Percentiles rank a stretch among this genome's conserved stretches.
Evolutionary conservation across 2,113 vertebrate genomes (phyloP).

Genomic region (Helogale parvula): DNA sequence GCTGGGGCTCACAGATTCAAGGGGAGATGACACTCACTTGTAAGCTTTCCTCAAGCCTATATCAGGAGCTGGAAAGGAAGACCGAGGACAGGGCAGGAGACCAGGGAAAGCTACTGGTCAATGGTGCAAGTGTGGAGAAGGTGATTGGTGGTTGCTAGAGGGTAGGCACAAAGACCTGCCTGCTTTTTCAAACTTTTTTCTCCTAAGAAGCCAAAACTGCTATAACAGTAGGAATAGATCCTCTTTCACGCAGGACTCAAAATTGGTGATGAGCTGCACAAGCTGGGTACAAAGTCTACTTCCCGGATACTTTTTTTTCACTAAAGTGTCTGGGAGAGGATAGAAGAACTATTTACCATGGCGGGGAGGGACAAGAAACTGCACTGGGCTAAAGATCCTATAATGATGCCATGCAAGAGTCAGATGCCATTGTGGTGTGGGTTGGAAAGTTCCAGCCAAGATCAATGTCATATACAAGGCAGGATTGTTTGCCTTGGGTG

Average conservation of each 20-base stretch:
- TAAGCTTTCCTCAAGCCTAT: not conserved
- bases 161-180: not conserved
- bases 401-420: not conserved
- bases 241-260: not conserved
- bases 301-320: not conserved
- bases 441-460: not conserved
- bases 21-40: not conserved
- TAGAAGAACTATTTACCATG: not conserved
- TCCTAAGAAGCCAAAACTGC: not conserved
- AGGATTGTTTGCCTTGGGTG: not conserved
- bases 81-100: not conserved
- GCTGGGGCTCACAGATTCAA: not conserved
- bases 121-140: not conserved
- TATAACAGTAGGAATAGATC: not conserved
- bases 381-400: not conserved
- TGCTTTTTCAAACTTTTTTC: not conserved
- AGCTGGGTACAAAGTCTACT: not conserved
- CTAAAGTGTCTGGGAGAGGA: not conserved
- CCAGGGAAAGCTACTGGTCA: not conserved
- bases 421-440: not conserved
- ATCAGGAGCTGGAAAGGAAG: not conserved
- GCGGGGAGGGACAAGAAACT: not conserved
- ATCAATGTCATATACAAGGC: not conserved
- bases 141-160: not conserved
- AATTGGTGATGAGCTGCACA: not conserved